Percentiles rank a stretch among this genome's conserved stretches.
phyloP scores from a whole-genome alignment of 2,888 invertebrate species.

The Halictus quadricinctus region DNA sequence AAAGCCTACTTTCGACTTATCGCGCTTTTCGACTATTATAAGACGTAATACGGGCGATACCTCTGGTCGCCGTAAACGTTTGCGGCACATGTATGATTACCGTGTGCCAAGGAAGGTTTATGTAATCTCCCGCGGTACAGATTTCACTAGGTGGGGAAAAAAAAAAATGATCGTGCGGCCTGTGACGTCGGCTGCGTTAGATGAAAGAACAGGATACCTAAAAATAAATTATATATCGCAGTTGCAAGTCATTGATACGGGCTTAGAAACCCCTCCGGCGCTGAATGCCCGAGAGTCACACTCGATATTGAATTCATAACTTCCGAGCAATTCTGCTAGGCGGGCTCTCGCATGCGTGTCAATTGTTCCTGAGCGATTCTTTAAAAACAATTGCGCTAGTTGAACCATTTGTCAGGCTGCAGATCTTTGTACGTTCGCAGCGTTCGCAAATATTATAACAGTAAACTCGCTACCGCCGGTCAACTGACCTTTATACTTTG shows the following conservation, averaged over 20 bases:
- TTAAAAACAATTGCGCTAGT: not conserved
- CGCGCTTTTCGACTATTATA: not conserved
- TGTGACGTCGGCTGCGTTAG: not conserved
- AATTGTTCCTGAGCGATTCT: not conserved
- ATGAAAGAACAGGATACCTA: not conserved
- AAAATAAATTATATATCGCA: not conserved
- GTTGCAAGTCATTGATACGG: not conserved
- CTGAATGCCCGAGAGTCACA: not conserved
- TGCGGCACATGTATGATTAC: not conserved
- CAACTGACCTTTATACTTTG: not conserved
- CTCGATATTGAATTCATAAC: not conserved
- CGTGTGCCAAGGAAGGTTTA: not conserved
- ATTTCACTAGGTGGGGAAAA: not conserved
- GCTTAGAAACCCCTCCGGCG: not conserved
- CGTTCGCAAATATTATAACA: not conserved
- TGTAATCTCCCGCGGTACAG: not conserved
- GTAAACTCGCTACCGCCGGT: not conserved
- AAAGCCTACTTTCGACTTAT: not conserved
- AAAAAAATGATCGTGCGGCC: not conserved
- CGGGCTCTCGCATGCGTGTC: not conserved
- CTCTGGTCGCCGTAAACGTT: not conserved
- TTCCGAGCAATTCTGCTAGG: not conserved
- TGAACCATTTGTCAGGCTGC: not conserved
- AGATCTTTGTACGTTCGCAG: not conserved
- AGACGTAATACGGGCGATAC: not conserved